Conservation (phyloP, 2,888 invertebrate genomes). For the Diachrysia chrysitis region DNA sequence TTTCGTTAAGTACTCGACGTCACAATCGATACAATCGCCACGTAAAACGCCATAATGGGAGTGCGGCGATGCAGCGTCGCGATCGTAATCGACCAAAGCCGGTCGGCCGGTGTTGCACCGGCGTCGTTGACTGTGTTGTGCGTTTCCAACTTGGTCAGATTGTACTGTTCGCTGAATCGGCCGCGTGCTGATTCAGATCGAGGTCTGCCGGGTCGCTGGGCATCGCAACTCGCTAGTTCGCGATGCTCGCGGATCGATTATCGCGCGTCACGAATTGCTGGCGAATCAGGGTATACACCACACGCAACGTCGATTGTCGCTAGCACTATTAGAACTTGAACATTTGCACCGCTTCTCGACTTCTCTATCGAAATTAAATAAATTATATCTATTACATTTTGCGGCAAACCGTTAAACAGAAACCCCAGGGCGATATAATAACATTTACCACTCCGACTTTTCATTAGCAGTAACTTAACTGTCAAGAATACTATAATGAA, state of each 20-base stretch:
- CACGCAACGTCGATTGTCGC: slow-evolving; percentile 61
- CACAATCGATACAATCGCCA: slow-evolving; percentile 79
- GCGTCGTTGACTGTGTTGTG: slow-evolving; percentile 57
- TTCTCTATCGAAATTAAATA: slow-evolving; percentile 20
- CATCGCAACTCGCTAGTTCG: slow-evolving; percentile 66
- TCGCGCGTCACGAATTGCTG: slow-evolving; percentile 72
- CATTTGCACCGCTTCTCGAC: slow-evolving; percentile 5
- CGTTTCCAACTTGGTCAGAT: slow-evolving; percentile 74
- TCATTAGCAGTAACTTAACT: slow-evolving; percentile 84
- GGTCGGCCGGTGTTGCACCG: slow-evolving; percentile 58
- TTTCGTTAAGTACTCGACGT: slow-evolving; percentile 78
- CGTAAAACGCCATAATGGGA: slow-evolving; percentile 80
- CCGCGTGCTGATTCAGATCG: slow-evolving; percentile 84
- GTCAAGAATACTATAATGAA: slow-evolving; percentile 66
- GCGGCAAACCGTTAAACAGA: slow-evolving; percentile 50
- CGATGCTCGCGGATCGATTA: slow-evolving; percentile 77
- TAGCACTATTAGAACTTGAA: slow-evolving; percentile 49
- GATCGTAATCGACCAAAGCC: slow-evolving; percentile 71
- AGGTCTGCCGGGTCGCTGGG: slow-evolving; percentile 79
- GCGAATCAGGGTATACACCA: slow-evolving; percentile 66
- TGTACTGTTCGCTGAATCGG: slow-evolving; percentile 75
- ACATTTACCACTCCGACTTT: slow-evolving; percentile 78
- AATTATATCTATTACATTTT: slow-evolving; percentile 37
- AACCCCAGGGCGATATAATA: slow-evolving; percentile 72
- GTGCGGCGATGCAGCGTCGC: slow-evolving; percentile 72